Conservation (phyloP, 92 coral and sea anemone species). For the Chrysogorgia sp. region DNA sequence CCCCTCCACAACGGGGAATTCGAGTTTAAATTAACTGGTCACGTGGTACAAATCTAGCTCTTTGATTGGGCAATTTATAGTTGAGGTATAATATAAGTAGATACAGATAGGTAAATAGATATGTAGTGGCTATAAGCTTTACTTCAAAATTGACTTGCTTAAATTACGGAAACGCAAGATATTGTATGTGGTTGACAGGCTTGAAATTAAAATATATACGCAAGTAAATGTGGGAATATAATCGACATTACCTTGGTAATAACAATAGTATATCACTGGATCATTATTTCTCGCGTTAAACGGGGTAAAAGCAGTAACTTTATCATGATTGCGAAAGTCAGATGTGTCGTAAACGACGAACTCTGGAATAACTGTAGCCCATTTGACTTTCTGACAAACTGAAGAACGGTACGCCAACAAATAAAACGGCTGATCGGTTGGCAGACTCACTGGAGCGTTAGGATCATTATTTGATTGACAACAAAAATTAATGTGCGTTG, state of each 20-base stretch:
- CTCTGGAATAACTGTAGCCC: slow-evolving; percentile 27
- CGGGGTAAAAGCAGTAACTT: background rate
- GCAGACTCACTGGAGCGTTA: slow-evolving; percentile 14
- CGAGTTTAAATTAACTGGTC: no score
- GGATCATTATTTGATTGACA: slow-evolving; percentile 26
- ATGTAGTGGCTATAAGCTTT: no score
- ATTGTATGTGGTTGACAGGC: no score
- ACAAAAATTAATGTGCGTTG: slow-evolving; percentile 8
- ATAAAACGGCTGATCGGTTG: slow-evolving; percentile 36
- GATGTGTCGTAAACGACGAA: slow-evolving; percentile 21
- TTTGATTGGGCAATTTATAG: no score
- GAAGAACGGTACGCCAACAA: slow-evolving; percentile 28
- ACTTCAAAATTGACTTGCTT: no score
- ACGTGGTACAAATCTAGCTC: no score
- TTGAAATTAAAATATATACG: no score
- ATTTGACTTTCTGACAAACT: slow-evolving; percentile 33
- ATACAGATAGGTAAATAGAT: no score
- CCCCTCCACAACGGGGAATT: no score
- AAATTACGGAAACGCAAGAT: no score
- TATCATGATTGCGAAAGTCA: slow-evolving; percentile 6
- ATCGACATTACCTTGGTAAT: slow-evolving; percentile 8
- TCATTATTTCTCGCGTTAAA: slow-evolving; percentile 22
- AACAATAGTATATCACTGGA: slow-evolving; percentile 30
- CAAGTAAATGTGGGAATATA: no score
- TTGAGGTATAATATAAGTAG: no score